These are phyloP conservation scores for Melolontha melolontha DNA, from an alignment of 2,888 invertebrate species.

Conservation along the genomic window DNA sequence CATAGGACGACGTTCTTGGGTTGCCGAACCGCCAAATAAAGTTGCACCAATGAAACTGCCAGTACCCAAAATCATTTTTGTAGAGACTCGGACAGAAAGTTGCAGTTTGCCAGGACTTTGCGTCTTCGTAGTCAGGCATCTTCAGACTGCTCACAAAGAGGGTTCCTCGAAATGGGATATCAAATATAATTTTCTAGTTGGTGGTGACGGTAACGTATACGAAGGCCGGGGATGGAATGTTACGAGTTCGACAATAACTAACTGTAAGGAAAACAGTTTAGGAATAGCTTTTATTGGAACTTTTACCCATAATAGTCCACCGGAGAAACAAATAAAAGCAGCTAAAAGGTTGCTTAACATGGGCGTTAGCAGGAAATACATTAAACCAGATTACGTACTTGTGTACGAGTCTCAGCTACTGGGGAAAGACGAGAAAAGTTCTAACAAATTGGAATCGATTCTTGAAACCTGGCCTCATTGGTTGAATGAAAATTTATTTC, in stretches of 20 bases:
- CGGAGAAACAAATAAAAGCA: constrained; percentile 71
- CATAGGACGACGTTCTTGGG: neutral
- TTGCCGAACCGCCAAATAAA: neutral
- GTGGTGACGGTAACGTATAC: constrained; percentile 81
- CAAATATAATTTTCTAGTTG: constrained; percentile 82
- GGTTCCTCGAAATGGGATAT: constrained; percentile 74
- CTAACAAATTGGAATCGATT: constrained; percentile 71
- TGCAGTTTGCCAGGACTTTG: constrained; percentile 74
- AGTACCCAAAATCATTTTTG: constrained; percentile 1
- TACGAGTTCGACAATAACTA: constrained; percentile 75
- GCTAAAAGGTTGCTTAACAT: constrained; percentile 72
- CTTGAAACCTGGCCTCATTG: constrained; percentile 76
- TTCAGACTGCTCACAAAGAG: constrained; percentile 77
- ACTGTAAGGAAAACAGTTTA: constrained; percentile 75
- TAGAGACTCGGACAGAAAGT: constrained; percentile 70
- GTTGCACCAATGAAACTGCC: constrained; percentile 1
- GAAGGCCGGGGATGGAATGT: constrained; percentile 82
- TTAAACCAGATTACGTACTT: constrained; percentile 74
- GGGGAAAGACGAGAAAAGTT: constrained; percentile 71
- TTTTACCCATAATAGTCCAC: constrained; percentile 69
- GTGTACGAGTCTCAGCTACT: constrained; percentile 77
- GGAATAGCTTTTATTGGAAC: constrained; percentile 81
- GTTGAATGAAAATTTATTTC: neutral
- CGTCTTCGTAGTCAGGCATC: constrained; percentile 52
- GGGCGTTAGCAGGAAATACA: constrained; percentile 73